Evolutionary conservation across 2,888 invertebrate species (phyloP), one percentile per base, ranked within the genome.

Genomic region (Hirtodrosophila alboralis): DNA sequence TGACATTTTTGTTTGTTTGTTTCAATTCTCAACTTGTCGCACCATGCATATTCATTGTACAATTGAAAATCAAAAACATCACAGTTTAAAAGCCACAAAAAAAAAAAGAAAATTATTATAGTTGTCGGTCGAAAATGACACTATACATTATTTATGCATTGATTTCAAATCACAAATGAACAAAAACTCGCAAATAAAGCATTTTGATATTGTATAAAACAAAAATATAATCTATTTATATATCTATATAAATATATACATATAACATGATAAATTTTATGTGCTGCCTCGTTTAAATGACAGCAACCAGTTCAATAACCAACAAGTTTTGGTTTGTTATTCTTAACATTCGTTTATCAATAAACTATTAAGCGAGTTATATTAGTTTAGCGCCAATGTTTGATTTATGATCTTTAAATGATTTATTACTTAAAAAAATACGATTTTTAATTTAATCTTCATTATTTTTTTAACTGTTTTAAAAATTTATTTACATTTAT

Each of bases 91-190:
- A 31, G 44, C 51, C 65, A 10, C 49, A 56, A 40, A 16, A 21
- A 44, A 56, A 73, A 12, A 43, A 21, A 13, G 27, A 53, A 9
- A 27, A 3, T 18, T 10, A 5, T 18, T 10, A 66, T 49, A 61
- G 70, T 64, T 48, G 60, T 45, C 71, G 45, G 60, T 51, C 68
- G 77, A 79, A 76, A 79, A 76, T 79, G 62, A 70, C 62, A 53
- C 45, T 43, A 73, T 69, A 61, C 70, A 76, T 74, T 86, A 81
- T 86, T 86, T 77, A 86, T 84, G 78, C 77, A 84, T 71, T 64
- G 65, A 80, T 71, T 76, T 68, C 64, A 80, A 79, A 73, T 69
- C 73, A 61, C 69, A 57, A 74, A 79, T 44, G 45, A 38, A 27
- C 6, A 51, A 59, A 40, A 66, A 47, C 41, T 62, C 5, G 7